Base-by-base conservation (phyloP, 2,888 invertebrate genomes). In the Kryphioiulus occultus region DNA sequence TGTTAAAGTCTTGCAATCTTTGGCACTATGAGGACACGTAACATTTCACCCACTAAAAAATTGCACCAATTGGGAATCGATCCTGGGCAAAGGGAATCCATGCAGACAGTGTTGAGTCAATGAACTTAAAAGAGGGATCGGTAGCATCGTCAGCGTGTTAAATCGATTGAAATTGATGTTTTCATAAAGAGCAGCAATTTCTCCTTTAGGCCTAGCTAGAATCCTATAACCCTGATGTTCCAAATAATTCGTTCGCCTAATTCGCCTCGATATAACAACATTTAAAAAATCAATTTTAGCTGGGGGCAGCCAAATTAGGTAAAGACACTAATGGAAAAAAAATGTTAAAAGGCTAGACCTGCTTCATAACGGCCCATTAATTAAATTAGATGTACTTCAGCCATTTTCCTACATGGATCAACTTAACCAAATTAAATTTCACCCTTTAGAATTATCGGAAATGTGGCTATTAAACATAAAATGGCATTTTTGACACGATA, bases 81-180 rank as follows among this genome's bases (percentile, higher is more conserved):
- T 53, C 53, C 53, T n/a, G 4, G 53, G 53, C 53, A 17, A 17
- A 53, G 4, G 2, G 47, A 47, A 47, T 42, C 10, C 42, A 47
- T 1, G 19, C n/a, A 53, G 4, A 17, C 17, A 19, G 39, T 39
- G 39, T 53, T n/a, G 19, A 53, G 53, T 53, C 53, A 53, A 19
- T 53, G 53, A 53, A 53, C 53, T 53, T 17, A 19, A n/a, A 4
- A 53, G n/a, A 5, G n/a, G 19, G 19, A 53, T 53, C 53, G 47
- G n/a, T 53, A 53, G 19, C 53, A 53, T 53, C 19, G 53, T 53
- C n/a, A 5, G 19, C 53, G 19, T n/a, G n/a, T 53, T 53, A 53
- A 53, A 53, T 53, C 53, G 53, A 53, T 53, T 53, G 53, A 53
- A 53, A 53, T 53, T 53, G 53, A 53, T 53, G 53, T 53, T 53